phyloP scores from a whole-genome alignment of 2,113 vertebrate species.

The Festucalex cinctus region DNA sequence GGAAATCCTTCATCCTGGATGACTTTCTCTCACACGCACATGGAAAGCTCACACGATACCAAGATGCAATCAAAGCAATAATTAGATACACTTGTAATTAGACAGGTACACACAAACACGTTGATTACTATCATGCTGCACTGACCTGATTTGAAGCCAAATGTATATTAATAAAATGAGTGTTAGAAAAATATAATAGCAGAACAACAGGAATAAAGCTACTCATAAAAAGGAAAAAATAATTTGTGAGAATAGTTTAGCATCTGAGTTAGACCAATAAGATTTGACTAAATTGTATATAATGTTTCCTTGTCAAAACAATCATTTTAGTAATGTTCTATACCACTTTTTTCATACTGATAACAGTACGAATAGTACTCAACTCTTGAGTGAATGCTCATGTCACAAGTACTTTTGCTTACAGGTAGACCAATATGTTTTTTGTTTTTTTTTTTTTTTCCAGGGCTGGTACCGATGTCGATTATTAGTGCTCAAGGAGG shows the following conservation, averaged over 20 bases:
- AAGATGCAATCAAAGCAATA: conserved; percentile 34
- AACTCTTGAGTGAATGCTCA: no score
- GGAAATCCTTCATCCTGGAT: conserved; percentile 50
- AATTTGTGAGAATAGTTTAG: background rate
- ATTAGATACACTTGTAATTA: conserved; percentile 33
- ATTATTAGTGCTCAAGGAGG: no score
- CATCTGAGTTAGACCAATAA: background rate
- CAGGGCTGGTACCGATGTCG: no score
- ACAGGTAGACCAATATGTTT: no score
- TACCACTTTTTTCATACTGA: no score
- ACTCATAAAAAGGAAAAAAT: background rate
- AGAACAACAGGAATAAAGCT: background rate
- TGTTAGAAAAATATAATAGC: background rate
- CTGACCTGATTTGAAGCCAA: conserved; percentile 28
- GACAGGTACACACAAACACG: conserved; percentile 9
- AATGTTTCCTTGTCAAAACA: background rate
- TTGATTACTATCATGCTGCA: conserved; percentile 1
- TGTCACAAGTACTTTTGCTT: no score
- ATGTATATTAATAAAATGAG: background rate
- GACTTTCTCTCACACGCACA: conserved; percentile 30
- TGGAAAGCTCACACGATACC: conserved; percentile 16
- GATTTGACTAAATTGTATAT: background rate
- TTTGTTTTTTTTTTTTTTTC: no score
- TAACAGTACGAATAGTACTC: no score
- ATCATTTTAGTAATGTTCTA: no score